phyloP scores from a whole-genome alignment of 1,140 invertebrate genomes.

The Oncopeltus fasciatus region DNA sequence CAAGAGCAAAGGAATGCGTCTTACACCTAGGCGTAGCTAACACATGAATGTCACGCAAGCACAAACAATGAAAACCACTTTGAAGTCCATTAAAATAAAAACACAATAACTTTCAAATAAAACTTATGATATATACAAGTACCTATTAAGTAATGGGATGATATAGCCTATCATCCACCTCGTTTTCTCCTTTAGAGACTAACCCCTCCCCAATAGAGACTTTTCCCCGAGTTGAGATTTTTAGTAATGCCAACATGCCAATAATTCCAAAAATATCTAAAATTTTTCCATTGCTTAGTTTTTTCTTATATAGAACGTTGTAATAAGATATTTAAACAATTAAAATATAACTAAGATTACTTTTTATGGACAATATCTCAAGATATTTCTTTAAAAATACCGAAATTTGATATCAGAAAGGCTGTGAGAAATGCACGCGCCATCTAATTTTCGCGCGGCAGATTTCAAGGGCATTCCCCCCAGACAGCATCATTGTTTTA shows the following conservation, averaged over 20 bases:
- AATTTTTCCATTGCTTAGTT: too few relatives aligned
- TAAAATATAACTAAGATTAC: too few relatives aligned
- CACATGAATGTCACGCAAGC: not conserved
- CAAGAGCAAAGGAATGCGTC: too few relatives aligned
- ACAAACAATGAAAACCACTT: not conserved
- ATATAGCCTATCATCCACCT: slow-evolving; percentile 19
- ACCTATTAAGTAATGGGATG: slow-evolving; percentile 17
- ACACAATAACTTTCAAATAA: not conserved
- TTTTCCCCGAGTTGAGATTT: not conserved
- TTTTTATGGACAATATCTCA: too few relatives aligned
- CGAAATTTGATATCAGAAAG: not conserved
- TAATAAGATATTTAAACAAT: too few relatives aligned
- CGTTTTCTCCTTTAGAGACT: slow-evolving; percentile 11
- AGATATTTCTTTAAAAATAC: too few relatives aligned
- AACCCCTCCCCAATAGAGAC: slow-evolving; percentile 15
- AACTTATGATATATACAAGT: slow-evolving; percentile 1
- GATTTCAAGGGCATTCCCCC: slow-evolving; percentile 6
- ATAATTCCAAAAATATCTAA: too few relatives aligned
- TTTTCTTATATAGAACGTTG: too few relatives aligned
- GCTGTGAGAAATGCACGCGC: not conserved
- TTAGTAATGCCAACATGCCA: too few relatives aligned
- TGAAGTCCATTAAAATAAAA: not conserved
- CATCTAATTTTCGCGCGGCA: not conserved
- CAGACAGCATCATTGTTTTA: not conserved
- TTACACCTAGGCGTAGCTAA: too few relatives aligned